These are phyloP conservation scores for Loris lydekkerianus DNA, from an alignment of 2,797 vertebrate genomes.

Conservation along the genomic window DNA sequence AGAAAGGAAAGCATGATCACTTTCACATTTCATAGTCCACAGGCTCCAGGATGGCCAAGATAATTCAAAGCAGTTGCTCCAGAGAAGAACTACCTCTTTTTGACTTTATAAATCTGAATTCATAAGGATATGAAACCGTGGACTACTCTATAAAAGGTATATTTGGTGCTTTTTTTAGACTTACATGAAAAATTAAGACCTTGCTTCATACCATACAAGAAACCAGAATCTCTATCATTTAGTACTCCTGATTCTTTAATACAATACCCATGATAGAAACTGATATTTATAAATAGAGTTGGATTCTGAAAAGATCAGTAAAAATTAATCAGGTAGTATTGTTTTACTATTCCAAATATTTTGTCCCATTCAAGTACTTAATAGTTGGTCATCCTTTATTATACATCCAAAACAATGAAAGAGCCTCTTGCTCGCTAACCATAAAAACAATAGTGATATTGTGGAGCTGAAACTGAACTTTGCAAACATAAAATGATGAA, in stretches of 20 bases:
- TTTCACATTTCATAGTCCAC: neutral
- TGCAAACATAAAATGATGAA: constrained; percentile 37
- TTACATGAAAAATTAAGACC: neutral
- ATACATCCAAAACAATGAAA: neutral
- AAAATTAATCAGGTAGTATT: neutral
- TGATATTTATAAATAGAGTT: neutral
- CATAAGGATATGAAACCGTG: neutral
- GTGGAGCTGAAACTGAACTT: neutral
- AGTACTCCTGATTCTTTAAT: neutral
- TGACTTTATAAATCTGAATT: neutral
- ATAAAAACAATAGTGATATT: neutral
- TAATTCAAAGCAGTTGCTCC: neutral
- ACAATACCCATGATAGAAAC: neutral
- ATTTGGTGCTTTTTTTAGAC: neutral
- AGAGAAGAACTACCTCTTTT: neutral
- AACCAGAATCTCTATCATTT: neutral
- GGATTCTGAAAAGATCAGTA: neutral
- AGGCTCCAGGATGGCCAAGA: neutral
- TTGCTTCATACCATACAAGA: neutral
- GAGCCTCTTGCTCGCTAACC: neutral
- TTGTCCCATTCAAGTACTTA: neutral
- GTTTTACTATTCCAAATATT: neutral
- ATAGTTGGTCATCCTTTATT: neutral
- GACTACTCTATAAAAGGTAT: neutral
- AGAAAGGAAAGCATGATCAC: neutral